Evolutionary conservation across 2,888 invertebrate genomes (phyloP).

Genomic region (Leucophenga maculata): DNA sequence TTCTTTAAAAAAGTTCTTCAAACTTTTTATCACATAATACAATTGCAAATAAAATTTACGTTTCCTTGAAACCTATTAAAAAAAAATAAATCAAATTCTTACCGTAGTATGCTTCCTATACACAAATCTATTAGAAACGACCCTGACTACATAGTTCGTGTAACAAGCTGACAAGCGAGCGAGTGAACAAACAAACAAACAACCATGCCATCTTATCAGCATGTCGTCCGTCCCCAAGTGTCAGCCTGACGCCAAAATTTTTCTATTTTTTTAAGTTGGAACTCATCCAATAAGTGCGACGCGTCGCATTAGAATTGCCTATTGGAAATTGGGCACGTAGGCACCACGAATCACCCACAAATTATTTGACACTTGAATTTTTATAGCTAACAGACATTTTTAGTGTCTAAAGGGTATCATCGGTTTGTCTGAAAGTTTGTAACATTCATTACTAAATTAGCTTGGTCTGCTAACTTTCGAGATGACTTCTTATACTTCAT

Average conservation of each 20-base stretch:
- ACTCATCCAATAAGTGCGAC: conserved; percentile 2
- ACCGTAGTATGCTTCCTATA: no score
- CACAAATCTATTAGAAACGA: not conserved
- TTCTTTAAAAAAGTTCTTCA: no score
- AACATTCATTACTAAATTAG: no score
- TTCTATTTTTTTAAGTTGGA: not conserved
- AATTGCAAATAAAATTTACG: no score
- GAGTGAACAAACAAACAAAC: not conserved
- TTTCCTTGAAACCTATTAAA: not conserved
- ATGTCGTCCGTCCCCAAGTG: not conserved
- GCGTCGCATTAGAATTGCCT: not conserved
- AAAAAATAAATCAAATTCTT: no score
- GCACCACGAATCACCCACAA: conserved; percentile 1
- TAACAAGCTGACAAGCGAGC: not conserved
- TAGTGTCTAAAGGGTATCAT: no score
- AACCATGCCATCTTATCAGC: conserved; percentile 5
- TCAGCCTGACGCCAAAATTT: not conserved
- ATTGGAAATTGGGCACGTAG: conserved; percentile 5
- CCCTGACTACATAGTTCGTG: not conserved
- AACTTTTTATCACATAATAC: no score
- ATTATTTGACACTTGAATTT: no score
- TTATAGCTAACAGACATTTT: no score
- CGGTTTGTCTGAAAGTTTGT: no score
- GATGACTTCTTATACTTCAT: no score
- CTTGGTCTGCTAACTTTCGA: no score